Evolutionary conservation across 1,140 invertebrate species (phyloP).

Genomic region (Diuraphis noxia): DNA sequence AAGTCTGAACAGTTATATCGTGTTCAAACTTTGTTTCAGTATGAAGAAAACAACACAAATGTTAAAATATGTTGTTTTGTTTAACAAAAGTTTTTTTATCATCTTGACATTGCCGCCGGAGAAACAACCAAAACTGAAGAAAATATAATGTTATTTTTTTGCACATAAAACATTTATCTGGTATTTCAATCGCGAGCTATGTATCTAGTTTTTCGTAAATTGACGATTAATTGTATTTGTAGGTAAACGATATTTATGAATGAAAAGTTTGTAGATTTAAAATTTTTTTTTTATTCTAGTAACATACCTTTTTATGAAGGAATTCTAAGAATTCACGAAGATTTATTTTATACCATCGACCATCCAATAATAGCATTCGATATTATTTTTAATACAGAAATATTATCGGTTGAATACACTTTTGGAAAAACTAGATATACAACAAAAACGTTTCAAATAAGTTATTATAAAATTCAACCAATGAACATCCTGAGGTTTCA

Average conservation of each 20-base stretch:
- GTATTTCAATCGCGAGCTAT: neutral
- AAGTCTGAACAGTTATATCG: slow-evolving; percentile 10
- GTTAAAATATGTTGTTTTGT: slow-evolving; percentile 35
- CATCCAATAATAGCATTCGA: neutral
- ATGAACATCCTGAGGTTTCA: neutral
- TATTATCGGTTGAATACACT: neutral
- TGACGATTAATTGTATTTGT: neutral
- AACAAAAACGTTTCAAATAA: neutral
- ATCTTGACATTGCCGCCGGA: neutral
- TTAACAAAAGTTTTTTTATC: neutral
- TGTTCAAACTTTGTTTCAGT: neutral
- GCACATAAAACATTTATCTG: neutral
- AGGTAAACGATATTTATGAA: neutral
- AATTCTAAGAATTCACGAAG: neutral
- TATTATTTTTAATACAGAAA: neutral
- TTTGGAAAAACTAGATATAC: neutral
- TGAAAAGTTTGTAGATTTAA: neutral
- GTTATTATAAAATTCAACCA: slow-evolving; percentile 6
- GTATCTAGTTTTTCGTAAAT: neutral
- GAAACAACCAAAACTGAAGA: neutral
- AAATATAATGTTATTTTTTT: neutral
- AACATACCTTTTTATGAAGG: neutral
- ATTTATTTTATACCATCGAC: too few species aligned
- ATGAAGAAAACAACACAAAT: neutral
- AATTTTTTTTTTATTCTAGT: neutral